Conservation (phyloP, 2,113 vertebrate genomes). For the Oostethus manadensis region DNA sequence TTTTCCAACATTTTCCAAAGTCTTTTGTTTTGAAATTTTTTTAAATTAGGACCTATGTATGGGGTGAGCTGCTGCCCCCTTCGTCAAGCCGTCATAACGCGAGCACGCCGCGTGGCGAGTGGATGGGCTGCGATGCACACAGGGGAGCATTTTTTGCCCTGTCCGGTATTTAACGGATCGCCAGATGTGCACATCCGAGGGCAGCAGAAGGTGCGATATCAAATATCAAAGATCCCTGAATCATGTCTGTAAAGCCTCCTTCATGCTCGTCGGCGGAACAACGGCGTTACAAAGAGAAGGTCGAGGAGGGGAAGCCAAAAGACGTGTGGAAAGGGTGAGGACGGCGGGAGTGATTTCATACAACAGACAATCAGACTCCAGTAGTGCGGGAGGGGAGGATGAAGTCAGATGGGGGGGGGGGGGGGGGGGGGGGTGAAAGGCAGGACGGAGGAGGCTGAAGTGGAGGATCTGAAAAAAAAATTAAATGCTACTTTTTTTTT, state of each 20-base stretch:
- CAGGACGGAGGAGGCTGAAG: constrained; percentile 42
- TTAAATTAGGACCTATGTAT: too few relatives aligned
- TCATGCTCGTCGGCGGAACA: not conserved
- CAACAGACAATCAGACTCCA: constrained; percentile 56
- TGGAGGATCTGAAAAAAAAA: constrained; percentile 40
- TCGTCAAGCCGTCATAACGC: constrained; percentile 12
- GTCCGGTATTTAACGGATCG: not conserved
- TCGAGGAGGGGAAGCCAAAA: constrained; percentile 21
- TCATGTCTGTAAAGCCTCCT: constrained; percentile 1
- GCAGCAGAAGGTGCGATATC: constrained; percentile 13
- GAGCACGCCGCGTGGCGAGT: not conserved
- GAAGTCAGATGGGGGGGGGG: constrained; percentile 34
- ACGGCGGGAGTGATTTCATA: constrained; percentile 52
- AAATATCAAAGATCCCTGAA: constrained; percentile 38
- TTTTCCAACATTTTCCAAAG: too few relatives aligned
- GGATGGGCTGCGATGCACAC: constrained; percentile 28
- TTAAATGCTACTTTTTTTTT: constrained; percentile 42
- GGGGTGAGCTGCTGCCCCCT: constrained; percentile 15
- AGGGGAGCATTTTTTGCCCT: constrained; percentile 17
- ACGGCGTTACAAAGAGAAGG: constrained; percentile 11
- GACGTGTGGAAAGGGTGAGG: constrained; percentile 36
- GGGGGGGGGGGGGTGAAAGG: constrained; percentile 31
- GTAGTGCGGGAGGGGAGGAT: constrained; percentile 21
- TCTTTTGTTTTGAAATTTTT: too few relatives aligned
- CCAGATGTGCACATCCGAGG: constrained; percentile 25